Evolutionary conservation across 1,140 invertebrate genomes (phyloP), one percentile per base, ranked within the genome.

Genomic region (Antheraea mylitta): DNA sequence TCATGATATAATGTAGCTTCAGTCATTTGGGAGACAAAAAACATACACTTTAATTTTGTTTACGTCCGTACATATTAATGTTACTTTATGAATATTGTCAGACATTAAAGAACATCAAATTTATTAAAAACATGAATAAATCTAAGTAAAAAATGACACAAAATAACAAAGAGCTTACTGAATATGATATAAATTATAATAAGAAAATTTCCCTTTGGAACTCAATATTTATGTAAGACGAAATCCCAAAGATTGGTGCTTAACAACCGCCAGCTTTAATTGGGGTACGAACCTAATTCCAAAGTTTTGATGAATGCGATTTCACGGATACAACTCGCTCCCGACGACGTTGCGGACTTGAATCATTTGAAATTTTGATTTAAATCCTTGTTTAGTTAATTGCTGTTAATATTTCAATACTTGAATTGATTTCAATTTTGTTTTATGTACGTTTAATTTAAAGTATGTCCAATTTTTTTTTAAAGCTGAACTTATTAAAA

Each of bases 261-360:
- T 86, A 85, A 81, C 81, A 80, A 83, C 80, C 83, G 84, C 74
- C 83, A 86, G 86, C 82, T 90, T 88, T 90, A 88, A 90, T 90
- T 88, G 88, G 86, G 76, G 78, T 81, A 77, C 79, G 79, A 78
- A 81, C 85, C 80, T 87, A 85, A 87, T 86, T 83, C 79, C 73
- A 78, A 88, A 90, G 87, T 88, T 89, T 88, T 90, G 86, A 90
- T 90, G 85, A 88, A 90, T 88, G 85, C 80, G 86, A 90, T 88
- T 86, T 83, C 81, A 82, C 79, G 78, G 80, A 74, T 79, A 85
- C 77, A 78, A 22, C 18, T 30, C 60, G 45, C 11, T 53, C 45
- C 45, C 45, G 45, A 53, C 45, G 45, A 6, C 60, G 19, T 61
- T 22, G 19, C 5, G 9, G 30, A 61, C 7, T 36, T 74, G 75